Conservation (phyloP, 1,140 invertebrate genomes). For the Rhynchophorus ferrugineus region DNA sequence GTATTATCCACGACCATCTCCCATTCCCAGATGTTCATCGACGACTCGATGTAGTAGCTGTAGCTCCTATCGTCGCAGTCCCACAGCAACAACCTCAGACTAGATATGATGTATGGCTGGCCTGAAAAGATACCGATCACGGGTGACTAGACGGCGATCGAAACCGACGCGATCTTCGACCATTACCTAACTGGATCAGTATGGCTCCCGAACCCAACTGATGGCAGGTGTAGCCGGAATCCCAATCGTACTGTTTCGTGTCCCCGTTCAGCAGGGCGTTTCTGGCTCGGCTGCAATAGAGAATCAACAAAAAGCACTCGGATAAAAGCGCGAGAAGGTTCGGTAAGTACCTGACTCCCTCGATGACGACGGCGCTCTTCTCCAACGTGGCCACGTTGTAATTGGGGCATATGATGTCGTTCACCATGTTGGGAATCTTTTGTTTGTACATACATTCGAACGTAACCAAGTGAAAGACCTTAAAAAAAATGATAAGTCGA, state of each 20-base stretch:
- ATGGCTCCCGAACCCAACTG: constrained; percentile 94
- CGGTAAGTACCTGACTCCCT: constrained; percentile 85
- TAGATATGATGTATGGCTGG: constrained; percentile 90
- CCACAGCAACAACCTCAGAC: constrained; percentile 90
- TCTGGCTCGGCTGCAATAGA: constrained; percentile 73
- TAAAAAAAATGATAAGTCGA: constrained; percentile 1
- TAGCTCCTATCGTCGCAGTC: constrained; percentile 96
- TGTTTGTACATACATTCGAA: constrained; percentile 84
- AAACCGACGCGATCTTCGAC: too few species aligned
- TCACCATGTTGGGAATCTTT: constrained; percentile 63
- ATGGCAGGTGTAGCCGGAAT: constrained; percentile 97
- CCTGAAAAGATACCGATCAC: constrained; percentile 24
- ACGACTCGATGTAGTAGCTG: constrained; percentile 94
- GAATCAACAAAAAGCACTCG: too few species aligned
- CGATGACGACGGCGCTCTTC: constrained; percentile 84
- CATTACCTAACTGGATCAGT: constrained; percentile 77
- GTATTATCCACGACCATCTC: constrained; percentile 73
- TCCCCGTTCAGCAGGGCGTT: constrained; percentile 97
- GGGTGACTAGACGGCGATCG: neutral
- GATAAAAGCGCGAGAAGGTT: too few species aligned
- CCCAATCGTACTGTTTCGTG: constrained; percentile 93
- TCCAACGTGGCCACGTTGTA: constrained; percentile 89
- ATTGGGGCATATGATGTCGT: constrained; percentile 75
- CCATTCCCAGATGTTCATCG: constrained; percentile 87
- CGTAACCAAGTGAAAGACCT: constrained; percentile 89